These are phyloP conservation scores for Polylopha cassiicola DNA, from an alignment of 2,888 invertebrate species.

Conservation along the genomic window DNA sequence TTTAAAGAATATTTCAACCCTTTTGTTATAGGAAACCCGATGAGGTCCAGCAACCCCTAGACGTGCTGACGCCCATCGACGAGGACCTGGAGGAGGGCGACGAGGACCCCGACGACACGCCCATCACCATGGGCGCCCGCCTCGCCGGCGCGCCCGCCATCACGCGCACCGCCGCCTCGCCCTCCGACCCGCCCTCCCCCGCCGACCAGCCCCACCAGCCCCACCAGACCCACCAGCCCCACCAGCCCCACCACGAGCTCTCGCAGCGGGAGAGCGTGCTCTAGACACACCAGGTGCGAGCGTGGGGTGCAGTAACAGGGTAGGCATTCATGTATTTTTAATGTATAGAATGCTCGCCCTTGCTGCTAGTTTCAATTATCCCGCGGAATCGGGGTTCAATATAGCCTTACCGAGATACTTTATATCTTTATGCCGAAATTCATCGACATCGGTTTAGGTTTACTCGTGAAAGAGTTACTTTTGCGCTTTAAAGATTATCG, in stretches of 20 bases:
- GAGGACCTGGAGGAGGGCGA: slow-evolving; percentile 83
- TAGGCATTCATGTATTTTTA: too few species aligned
- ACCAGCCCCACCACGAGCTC: slow-evolving; percentile 43
- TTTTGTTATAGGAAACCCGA: slow-evolving; percentile 64
- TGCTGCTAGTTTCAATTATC: too few species aligned
- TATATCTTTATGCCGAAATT: too few species aligned
- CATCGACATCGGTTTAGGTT: too few species aligned
- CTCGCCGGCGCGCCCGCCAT: slow-evolving; percentile 80
- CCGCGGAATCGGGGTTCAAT: too few species aligned
- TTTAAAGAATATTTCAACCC: too few species aligned
- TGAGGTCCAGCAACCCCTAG: slow-evolving; percentile 79
- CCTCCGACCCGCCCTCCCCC: slow-evolving; percentile 69
- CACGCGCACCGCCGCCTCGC: slow-evolving; percentile 85
- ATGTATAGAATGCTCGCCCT: too few species aligned
- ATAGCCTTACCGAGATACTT: too few species aligned
- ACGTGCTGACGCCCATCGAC: slow-evolving; percentile 88
- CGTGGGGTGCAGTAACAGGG: too few species aligned
- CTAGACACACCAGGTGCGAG: slow-evolving; percentile 46
- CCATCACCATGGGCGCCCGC: slow-evolving; percentile 80
- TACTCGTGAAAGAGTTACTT: too few species aligned
- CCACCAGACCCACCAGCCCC: slow-evolving; percentile 79
- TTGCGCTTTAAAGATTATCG: too few species aligned
- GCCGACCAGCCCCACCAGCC: slow-evolving; percentile 43
- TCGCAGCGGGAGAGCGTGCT: slow-evolving; percentile 86
- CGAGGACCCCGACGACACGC: slow-evolving; percentile 83